Base-by-base conservation (phyloP, 2,888 invertebrate species). In the Pachycephus smyrnensis region DNA sequence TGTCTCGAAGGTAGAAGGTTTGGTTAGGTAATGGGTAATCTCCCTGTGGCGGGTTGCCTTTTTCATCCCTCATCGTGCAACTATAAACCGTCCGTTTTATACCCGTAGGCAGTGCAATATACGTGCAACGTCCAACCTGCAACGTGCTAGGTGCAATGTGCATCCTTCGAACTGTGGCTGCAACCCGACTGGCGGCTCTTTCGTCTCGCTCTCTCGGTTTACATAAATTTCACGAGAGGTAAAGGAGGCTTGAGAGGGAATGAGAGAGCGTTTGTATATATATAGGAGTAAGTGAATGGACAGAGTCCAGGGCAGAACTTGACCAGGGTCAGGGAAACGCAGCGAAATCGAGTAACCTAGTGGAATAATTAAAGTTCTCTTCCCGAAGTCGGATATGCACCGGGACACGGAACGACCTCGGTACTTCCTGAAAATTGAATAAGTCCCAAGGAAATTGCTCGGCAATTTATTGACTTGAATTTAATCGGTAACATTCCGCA, bases 371-470 rank as follows among this genome's bases (percentile, higher is more conserved):
- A 55, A 55, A 55, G 55, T 55, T 55, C 55, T 23, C 9, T 55
- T 55, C 55, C 9, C 55, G 23, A 55, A 23, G 23, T 55, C 40
- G 40, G 40, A 55, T 55, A 55, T 55, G 40, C 23, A 55, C 23
- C 40, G 40, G 9, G 23, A 55, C 23, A 23, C 40, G 40, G 9
- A 55, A 55, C 1, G 40, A 23, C 23, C 55, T 23, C 55, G 55
- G 55, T 55, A 55, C 55, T 55, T 75, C 79, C 81, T 87, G 86
- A 88, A 88, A 88, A 89, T 90, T 90, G 90, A 89, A 87, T 87
- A 89, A 90, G 88, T 90, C 90, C 86, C 82, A 81, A 85, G 87
- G 86, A 89, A 88, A 90, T 89, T 88, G 86, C 84, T 80, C 85
- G 85, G 86, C 88, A 88, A 90, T 90, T 90, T 89, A 89, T 86